A percentile compares a stretch with the other conserved stretches of the same genome.
These are phyloP conservation scores for Epistrophe eligans DNA, from an alignment of 2,888 invertebrate genomes.

Conservation along the genomic window DNA sequence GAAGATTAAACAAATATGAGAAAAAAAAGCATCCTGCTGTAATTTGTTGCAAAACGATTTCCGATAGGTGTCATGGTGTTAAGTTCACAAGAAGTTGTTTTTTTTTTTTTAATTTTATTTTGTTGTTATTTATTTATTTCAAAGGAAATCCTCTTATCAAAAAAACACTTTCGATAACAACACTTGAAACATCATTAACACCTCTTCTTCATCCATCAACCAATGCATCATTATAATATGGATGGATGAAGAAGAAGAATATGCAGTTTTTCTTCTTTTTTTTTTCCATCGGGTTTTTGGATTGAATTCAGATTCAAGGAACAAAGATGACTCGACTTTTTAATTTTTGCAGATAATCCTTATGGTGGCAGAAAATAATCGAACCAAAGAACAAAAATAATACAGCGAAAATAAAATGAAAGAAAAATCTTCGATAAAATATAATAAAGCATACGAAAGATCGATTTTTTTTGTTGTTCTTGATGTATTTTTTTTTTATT, in stretches of 20 bases:
- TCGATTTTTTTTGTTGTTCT: not conserved
- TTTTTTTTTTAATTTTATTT: not conserved
- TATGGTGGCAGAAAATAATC: not conserved
- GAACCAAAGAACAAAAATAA: not conserved
- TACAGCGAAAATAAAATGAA: slow-evolving; percentile 9
- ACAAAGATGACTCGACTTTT: slow-evolving; percentile 22
- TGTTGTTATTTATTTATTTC: not conserved
- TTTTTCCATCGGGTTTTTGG: not conserved
- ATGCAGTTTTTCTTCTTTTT: not conserved
- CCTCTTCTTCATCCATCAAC: slow-evolving; percentile 51
- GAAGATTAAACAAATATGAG: not conserved
- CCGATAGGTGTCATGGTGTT: slow-evolving; percentile 30
- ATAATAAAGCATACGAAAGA: slow-evolving; percentile 7
- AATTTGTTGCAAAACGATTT: slow-evolving; percentile 54
- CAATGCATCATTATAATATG: slow-evolving; percentile 46
- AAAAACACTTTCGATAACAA: slow-evolving; percentile 69
- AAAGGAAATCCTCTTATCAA: slow-evolving; percentile 60
- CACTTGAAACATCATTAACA: slow-evolving; percentile 71
- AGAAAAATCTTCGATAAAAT: slow-evolving; percentile 24
- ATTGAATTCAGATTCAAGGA: slow-evolving; percentile 4
- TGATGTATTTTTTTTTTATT: not conserved
- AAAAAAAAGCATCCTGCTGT: slow-evolving; percentile 2
- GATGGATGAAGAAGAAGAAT: not conserved
- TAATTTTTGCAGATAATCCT: not conserved
- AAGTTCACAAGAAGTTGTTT: slow-evolving; percentile 12